Percentiles rank a stretch among this genome's conserved stretches.
Evolutionary conservation across 1,140 invertebrate species (phyloP).

Genomic region (Micrasema minimum): DNA sequence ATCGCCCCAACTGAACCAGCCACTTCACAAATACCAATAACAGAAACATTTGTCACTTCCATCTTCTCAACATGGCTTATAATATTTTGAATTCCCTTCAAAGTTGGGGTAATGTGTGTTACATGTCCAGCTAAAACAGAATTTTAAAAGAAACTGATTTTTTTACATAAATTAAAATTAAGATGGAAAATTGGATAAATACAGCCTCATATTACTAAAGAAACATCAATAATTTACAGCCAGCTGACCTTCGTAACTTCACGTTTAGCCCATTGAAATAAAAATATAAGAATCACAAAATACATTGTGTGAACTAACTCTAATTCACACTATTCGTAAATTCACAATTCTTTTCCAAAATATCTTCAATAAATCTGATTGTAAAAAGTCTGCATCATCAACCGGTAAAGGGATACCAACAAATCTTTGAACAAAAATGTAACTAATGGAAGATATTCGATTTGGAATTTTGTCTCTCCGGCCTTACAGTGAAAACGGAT

Average conservation of each 20-base stretch:
- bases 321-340: constrained; percentile 6
- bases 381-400: constrained; percentile 24
- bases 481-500: constrained; percentile 60
- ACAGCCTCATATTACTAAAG: constrained; percentile 65
- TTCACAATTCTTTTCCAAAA: constrained; percentile 16
- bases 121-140: constrained; percentile 32
- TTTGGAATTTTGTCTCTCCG: constrained; percentile 56
- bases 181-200: constrained; percentile 33
- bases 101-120: constrained; percentile 6
- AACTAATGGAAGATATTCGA: constrained; percentile 17
- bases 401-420: constrained; percentile 37
- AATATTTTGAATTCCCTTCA: constrained; percentile 13
- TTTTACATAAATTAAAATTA: constrained; percentile 1
- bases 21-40: constrained; percentile 12
- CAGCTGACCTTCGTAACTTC: constrained; percentile 55
- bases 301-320: neutral
- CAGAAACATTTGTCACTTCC: neutral
- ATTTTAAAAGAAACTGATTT: neutral
- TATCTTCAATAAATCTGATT: neutral
- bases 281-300: constrained; percentile 29
- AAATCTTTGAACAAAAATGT: constrained; percentile 2
- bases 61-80: neutral
- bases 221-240: constrained; percentile 55
- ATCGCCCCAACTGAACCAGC: constrained; percentile 9
- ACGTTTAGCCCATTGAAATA: constrained; percentile 56